These are phyloP conservation scores for Temnothorax unifasciatus DNA, from an alignment of 2,888 invertebrate species.

Conservation along the genomic window DNA sequence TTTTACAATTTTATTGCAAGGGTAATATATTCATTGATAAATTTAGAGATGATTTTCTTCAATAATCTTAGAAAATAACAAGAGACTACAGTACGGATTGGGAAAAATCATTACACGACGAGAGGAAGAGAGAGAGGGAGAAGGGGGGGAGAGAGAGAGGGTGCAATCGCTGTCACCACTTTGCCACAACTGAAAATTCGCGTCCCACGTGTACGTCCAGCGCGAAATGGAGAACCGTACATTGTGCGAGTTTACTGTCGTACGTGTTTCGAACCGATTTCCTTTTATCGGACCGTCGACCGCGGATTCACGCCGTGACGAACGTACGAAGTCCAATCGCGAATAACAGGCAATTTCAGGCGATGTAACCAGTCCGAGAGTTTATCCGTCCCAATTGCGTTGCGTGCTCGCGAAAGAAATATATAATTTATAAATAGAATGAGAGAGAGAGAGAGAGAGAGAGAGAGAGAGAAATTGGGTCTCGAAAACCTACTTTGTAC, in stretches of 20 bases:
- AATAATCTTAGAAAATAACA: neutral
- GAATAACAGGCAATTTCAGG: slow-evolving; percentile 49
- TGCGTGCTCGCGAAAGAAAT: neutral
- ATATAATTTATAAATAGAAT: slow-evolving; percentile 21
- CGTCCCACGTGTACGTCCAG: slow-evolving; percentile 32
- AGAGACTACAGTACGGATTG: neutral
- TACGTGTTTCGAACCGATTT: slow-evolving; percentile 68
- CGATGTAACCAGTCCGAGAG: slow-evolving; percentile 39
- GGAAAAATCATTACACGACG: slow-evolving; percentile 2
- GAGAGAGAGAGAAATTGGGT: neutral
- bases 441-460: neutral
- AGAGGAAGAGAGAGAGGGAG: neutral
- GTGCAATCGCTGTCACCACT: slow-evolving; percentile 41
- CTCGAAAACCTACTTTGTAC: neutral
- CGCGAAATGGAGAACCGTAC: slow-evolving; percentile 45
- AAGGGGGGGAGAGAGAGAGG: neutral
- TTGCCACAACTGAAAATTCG: slow-evolving; percentile 46
- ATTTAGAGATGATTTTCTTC: neutral
- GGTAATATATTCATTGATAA: neutral
- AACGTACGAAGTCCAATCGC: slow-evolving; percentile 50
- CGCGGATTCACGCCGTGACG: slow-evolving; percentile 37
- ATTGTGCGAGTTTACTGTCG: slow-evolving; percentile 55
- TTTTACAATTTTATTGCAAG: neutral
- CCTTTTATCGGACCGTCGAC: slow-evolving; percentile 61
- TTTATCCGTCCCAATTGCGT: slow-evolving; percentile 32